Percentiles rank a stretch among this genome's conserved stretches.
Conservation (phyloP, 2,113 vertebrate species). For the Tupaia chinensis region DNA sequence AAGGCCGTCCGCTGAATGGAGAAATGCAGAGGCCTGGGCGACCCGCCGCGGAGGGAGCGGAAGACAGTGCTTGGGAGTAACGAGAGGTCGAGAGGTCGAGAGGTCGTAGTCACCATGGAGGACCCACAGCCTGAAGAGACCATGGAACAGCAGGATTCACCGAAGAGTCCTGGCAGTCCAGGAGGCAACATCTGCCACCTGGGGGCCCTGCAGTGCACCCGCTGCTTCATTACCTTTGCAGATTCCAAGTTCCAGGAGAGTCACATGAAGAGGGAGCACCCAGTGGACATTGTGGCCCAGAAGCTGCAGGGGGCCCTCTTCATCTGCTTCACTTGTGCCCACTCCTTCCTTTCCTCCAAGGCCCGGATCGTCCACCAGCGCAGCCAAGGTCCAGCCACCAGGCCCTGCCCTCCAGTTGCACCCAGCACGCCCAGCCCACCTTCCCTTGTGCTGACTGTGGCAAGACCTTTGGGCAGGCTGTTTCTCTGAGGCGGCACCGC, state of each 20-base stretch:
- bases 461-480: slow-evolving; percentile 91
- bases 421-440: slow-evolving; percentile 85
- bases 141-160: slow-evolving; percentile 28
- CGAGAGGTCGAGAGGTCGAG: background rate
- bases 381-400: slow-evolving; percentile 88
- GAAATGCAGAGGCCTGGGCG: background rate
- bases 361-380: slow-evolving; percentile 90
- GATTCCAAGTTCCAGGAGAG: slow-evolving; percentile 80
- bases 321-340: slow-evolving; percentile 89
- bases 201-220: slow-evolving; percentile 71
- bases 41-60: background rate
- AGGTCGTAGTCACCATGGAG: slow-evolving; percentile 32
- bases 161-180: background rate
- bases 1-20: background rate
- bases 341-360: slow-evolving; percentile 91
- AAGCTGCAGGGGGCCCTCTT: slow-evolving; percentile 74
- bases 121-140: background rate
- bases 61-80: background rate
- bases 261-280: slow-evolving; percentile 78
- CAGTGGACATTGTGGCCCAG: slow-evolving; percentile 74
- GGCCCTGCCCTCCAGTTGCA: slow-evolving; percentile 77
- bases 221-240: slow-evolving; percentile 79
- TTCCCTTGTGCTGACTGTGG: slow-evolving; percentile 91
- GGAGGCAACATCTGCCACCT: slow-evolving; percentile 55
- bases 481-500: slow-evolving; percentile 87